Evolutionary conservation across 2,113 vertebrate genomes (phyloP), one percentile per base, ranked within the genome.

Genomic region (Tachycineta bicolor): DNA sequence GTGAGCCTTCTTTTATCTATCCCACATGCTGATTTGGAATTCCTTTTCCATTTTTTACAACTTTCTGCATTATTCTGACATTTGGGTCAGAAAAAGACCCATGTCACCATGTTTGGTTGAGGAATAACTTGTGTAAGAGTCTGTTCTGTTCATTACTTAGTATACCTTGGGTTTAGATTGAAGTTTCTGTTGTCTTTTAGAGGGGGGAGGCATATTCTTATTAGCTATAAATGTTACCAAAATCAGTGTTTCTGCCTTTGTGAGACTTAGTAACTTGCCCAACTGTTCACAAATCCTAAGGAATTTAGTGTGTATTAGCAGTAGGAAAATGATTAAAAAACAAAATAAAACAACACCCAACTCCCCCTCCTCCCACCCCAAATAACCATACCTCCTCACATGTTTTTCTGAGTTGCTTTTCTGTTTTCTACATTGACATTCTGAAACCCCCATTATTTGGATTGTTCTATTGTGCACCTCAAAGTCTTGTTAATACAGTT

Each of bases 381-480:
- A 96, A 70, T 92, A 94, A 95, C 78, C 50, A 92, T 52, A 47
- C 7, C 4, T 77, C 29, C 63, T 13, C 29, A 43, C 21, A 31
- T 7, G 8, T 84, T 95, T 97, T 95, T 55, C 47, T 82, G 87
- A 94, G 84, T 76, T 95, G 83, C 79, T 92, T 97, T 90, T 82
- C 68, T 39, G 39, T 95, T 97, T 96, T 96, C 82, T 98, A 79
- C 58, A 58, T 58, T 95, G 81, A 39, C 58, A 87, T 96, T 97
- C 94, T 97, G 88, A 96, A 97, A 96, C 90, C 33, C 21, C 69
- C 23, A 2, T 95, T 95, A 77, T 94, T 97, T 92, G 46, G 16
- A 76, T 97, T 97, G 56, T 97, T 95, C 87, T 94, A 14, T 94
- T 97, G 92, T 96, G 62, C 71, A 68, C 88, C 69, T 93, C 34